phyloP scores from a whole-genome alignment of 2,797 vertebrate genomes.

The Parotocinclus haroldoi region DNA sequence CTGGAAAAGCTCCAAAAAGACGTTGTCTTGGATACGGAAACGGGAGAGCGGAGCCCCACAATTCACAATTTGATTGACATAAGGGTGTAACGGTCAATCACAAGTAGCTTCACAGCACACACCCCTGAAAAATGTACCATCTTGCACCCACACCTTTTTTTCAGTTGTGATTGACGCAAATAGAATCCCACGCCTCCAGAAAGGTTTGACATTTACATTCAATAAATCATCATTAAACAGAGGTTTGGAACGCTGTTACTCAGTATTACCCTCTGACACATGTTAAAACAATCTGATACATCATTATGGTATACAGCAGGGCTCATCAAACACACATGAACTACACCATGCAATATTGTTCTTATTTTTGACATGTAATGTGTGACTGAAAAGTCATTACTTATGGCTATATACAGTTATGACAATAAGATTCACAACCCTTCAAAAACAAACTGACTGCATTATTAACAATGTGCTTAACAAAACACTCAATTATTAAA shows the following conservation, averaged over 20 bases:
- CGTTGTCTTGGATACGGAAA: conserved; percentile 67
- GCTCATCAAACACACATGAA: too few relatives aligned
- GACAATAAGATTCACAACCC: too few relatives aligned
- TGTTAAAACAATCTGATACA: conserved; percentile 11
- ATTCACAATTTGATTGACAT: conserved; percentile 65
- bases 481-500: too few relatives aligned
- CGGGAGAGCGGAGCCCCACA: conserved; percentile 65
- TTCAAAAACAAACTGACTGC: too few relatives aligned
- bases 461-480: too few relatives aligned
- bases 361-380: too few relatives aligned
- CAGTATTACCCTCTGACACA: conserved; percentile 11
- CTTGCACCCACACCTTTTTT: conserved; percentile 36
- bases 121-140: conserved; percentile 46
- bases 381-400: too few relatives aligned
- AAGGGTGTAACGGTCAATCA: conserved; percentile 62
- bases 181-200: conserved; percentile 39
- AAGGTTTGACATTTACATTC: conserved; percentile 24
- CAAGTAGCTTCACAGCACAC: conserved; percentile 47
- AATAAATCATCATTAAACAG: conserved; percentile 28
- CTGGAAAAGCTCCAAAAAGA: conserved; percentile 60
- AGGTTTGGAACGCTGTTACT: conserved; percentile 14
- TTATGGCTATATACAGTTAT: too few relatives aligned
- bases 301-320: not conserved
- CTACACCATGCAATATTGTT: too few relatives aligned
- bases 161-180: conserved; percentile 31